Base-by-base conservation (phyloP, 2,888 invertebrate species). In the Cantharis flavilabris region DNA sequence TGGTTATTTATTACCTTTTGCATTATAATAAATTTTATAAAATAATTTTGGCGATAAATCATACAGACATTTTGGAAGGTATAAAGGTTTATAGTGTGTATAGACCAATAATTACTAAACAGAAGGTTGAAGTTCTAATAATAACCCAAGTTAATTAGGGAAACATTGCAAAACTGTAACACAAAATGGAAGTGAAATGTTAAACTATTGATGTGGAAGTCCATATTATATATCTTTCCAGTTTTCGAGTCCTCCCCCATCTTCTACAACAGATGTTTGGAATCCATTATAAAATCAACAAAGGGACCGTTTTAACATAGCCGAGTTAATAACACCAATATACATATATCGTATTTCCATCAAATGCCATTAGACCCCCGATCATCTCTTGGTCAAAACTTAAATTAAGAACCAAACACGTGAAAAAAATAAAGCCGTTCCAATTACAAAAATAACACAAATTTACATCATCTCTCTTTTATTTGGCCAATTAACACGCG, bases 281-380 rank as follows among this genome's bases (percentile, higher is more conserved):
- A 76, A 62, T 73, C 76, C 78, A 78, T 80, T 78, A 80, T 78
- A 78, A 49, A 64, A 76, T 76, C 76, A 76, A 80, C 80, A 80
- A 76, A 75, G 76, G 78, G 76, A 69, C 76, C 73, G 76, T 80
- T 80, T 79, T 72, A 70, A 73, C 65, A 65, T 23, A 23, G 65
- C 65, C 13, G 77, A 72, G 72, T 70, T 76, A 78, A 73, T 74
- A 74, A 73, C 62, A 72, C 77, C 76, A 76, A 80, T 78, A 80
- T 49, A 49, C 49, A 49, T 49, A 49, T 80, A 80, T 80, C 79
- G 79, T 71, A 78, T 80, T 80, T 80, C 79, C 77, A 76, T 76
- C 72, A 76, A 73, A 70, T 65, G 16, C 69, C 73, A 73, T 73
- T 73, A 69, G 65, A 13, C 26, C 26, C 65, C n/a, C n/a, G 49